Evolutionary conservation across 2,888 invertebrate genomes (phyloP), one percentile per base, ranked within the genome.

Genomic region (Matsumyia berberina): DNA sequence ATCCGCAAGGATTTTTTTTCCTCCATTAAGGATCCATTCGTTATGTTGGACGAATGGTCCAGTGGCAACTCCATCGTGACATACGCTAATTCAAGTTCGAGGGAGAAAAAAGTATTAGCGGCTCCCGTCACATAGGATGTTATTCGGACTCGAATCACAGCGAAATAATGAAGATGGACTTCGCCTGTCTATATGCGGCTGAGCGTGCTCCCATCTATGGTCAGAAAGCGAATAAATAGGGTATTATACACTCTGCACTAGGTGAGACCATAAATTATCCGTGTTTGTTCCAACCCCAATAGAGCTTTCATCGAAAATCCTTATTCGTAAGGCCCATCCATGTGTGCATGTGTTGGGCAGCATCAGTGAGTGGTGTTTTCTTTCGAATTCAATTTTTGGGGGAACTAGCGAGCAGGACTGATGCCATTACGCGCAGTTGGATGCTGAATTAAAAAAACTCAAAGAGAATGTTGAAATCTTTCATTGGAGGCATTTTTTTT

Each of bases 401-500:
- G 5, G 5, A 11, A 35, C 49, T 31, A 42, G 7, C 17, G 46
- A 9, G 35, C n/a, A 42, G 35, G 19, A 15, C 53, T 55, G 35
- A 31, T 35, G 73, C 12, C 53, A 33, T 66, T 44, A 62, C 57
- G 62, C 69, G 70, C 55, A 58, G 53, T 37, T 46, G 49, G 77
- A 53, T 66, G 44, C 60, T 53, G 42, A 62, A 73, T 64, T 69
- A 57, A 57, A 69, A 78, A 57, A 69, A 78, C 83, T 78, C 83
- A 83, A 79, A 79, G 49, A 49, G 73, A 83, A 83, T 83, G 73
- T n/a, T 51, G 64, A 79, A 79, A 78, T 83, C 73, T 69, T 67
- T 46, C 53, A 67, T 67, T 77, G 66, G 42, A 29, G 44, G 9
- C 17, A 46, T 57, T 44, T 53, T 44, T 51, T 15, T 39, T 31